Evolutionary conservation across 2,888 invertebrate genomes (phyloP).

Genomic region (Drosophila mimetica): DNA sequence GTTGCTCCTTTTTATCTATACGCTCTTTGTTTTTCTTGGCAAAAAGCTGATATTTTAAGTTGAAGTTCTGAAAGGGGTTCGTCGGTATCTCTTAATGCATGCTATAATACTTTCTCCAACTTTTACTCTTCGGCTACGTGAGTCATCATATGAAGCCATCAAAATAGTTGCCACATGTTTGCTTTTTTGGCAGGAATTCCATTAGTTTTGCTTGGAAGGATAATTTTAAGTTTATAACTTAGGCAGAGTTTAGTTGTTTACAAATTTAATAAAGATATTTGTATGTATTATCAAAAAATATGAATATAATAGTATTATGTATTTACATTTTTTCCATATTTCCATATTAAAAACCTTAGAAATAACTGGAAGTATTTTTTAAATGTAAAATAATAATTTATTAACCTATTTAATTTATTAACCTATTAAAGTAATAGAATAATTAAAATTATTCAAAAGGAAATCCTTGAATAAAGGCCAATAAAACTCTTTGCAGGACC

Average conservation of each 20-base stretch:
- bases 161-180: conserved; percentile 1
- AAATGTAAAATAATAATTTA: no score
- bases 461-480: background rate
- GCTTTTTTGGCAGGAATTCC: background rate
- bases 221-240: no score
- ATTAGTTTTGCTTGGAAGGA: no score
- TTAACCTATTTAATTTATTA: no score
- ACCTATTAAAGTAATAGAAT: background rate
- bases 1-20: conserved; percentile 28
- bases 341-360: no score
- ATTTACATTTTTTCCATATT: no score
- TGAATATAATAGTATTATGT: no score
- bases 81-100: conserved; percentile 32
- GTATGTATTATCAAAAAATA: no score
- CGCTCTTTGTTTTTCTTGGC: conserved; percentile 30
- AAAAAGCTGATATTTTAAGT: conserved; percentile 26
- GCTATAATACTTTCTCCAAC: conserved; percentile 34
- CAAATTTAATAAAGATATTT: no score
- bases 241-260: no score
- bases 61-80: conserved; percentile 10
- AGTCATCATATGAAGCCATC: conserved; percentile 28
- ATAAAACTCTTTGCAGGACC: background rate
- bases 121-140: conserved; percentile 34
- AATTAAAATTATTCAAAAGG: background rate
- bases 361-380: no score